phyloP scores from a whole-genome alignment of 2,113 vertebrate genomes.

The Carassius carassius region DNA sequence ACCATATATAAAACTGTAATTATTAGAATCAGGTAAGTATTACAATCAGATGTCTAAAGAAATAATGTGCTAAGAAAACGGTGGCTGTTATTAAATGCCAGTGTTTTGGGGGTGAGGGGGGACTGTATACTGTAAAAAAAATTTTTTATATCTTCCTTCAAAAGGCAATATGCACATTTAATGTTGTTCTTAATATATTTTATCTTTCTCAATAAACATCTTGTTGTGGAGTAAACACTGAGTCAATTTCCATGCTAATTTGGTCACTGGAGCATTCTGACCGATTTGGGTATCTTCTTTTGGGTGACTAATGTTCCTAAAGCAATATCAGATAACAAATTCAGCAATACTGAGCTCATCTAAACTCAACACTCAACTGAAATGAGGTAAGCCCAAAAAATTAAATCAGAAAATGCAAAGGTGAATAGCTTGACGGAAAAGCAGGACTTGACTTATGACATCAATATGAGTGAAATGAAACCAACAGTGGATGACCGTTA shows the following conservation, averaged over 20 bases:
- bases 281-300: slow-evolving; percentile 50
- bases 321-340: slow-evolving; percentile 49
- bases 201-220: background rate
- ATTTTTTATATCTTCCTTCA: background rate
- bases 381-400: slow-evolving; percentile 52
- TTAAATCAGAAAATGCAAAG: slow-evolving; percentile 58
- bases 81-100: background rate
- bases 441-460: background rate
- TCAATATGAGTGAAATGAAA: slow-evolving; percentile 32
- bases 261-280: slow-evolving; percentile 37
- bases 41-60: too few species aligned
- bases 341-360: slow-evolving; percentile 29
- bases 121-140: background rate
- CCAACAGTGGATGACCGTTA: background rate
- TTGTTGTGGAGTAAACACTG: background rate
- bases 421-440: slow-evolving; percentile 52
- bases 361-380: slow-evolving; percentile 60
- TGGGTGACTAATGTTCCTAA: slow-evolving; percentile 53
- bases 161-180: background rate
- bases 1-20: too few species aligned
- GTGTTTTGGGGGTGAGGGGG: background rate
- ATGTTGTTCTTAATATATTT: background rate
- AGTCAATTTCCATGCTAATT: slow-evolving; percentile 21
- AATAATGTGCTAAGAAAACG: background rate
- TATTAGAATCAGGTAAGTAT: too few species aligned